Evolutionary conservation across 2,113 vertebrate genomes (phyloP), one percentile per base, ranked within the genome.

Genomic region (Uropsilus gracilis): DNA sequence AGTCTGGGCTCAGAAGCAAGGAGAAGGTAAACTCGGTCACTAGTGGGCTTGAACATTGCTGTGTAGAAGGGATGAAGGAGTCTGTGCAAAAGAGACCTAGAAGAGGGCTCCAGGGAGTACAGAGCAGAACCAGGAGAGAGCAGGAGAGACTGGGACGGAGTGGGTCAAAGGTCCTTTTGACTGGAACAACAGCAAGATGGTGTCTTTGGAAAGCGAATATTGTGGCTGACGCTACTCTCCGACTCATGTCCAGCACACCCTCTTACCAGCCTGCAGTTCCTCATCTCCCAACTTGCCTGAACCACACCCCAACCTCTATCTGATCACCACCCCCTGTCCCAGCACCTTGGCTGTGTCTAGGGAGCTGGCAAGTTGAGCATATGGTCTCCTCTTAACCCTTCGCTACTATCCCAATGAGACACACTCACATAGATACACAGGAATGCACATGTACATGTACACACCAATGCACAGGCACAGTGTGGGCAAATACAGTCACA

Each of bases 161-260:
- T 18, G 13, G 32, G 39, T 34, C 6, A 55, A 34, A 48, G 42
- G 24, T 0, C 2, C 24, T 12, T 68, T 59, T 5, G 12, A 30
- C 50, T 12, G 48, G 71, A 63, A 34, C 8, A 32, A 12, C 9
- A 8, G 55, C 3, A 32, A 75, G 66, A 88, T 55, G 13, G 8
- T 30, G 32, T 16, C 8, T 17, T 53, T 44, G 66, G 44, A 44
- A 8, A 16, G n/a, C 46, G 46, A 20, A 20, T 7, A 24, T 34
- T 5, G 7, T 7, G 0, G 39, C 59, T 10, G 50, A 2, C 4
- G n/a, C n/a, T 46, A 6, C 16, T 57, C 5, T 6, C 28, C 4
- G n/a, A n/a, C n/a, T n/a, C n/a, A n/a, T n/a, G n/a, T n/a, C 63
- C 13, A 20, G 4, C 30, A 72, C 37, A 32, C 17, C 34, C 17